Evolutionary conservation across 2,888 invertebrate genomes (phyloP), one percentile per base, ranked within the genome.

Genomic region (Temnothorax ravouxi): DNA sequence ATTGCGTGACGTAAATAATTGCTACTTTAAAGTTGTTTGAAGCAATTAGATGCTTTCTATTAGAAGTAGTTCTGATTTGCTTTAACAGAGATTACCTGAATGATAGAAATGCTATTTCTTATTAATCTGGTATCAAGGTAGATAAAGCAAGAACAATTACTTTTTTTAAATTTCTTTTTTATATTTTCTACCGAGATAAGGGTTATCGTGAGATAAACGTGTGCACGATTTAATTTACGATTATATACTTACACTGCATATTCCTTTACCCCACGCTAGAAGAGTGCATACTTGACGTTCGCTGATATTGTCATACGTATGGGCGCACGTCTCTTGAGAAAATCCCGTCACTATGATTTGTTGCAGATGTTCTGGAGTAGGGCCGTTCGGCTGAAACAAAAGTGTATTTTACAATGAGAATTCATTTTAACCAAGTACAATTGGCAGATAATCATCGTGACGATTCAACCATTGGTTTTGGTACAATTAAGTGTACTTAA

Each of bases 231-330:
- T 34, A n/a, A 52, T 71, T 71, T 38, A 41, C 15, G 18, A 61
- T 25, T 66, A 47, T 54, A 92, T 56, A 92, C 92, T 93, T 61
- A 93, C 93, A 75, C 92, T 77, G 59, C 93, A 94, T 2, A 92
- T 91, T 44, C 93, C 93, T 89, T 93, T 90, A 21, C 93, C 93
- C 9, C 0, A 1, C 71, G 88, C 88, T 0, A 92, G 92, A 38
- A 91, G 86, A 5, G 93, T 93, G 64, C 93, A 94, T 25, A 93
- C 1, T 0, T 90, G 25, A 92, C 89, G 5, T 85, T 89, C n/a
- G 86, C 71, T 6, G 8, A 38, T 54, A n/a, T 3, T 18, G 8
- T 0, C 1, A 18, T 9, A 29, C 8, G 5, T 21, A 0, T 8
- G 0, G 11, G 2, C 0, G 8, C 54, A 71, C 2, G 4, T 3